Evolutionary conservation across 2,888 invertebrate species (phyloP).

Genomic region (Microctonus hyperodae): DNA sequence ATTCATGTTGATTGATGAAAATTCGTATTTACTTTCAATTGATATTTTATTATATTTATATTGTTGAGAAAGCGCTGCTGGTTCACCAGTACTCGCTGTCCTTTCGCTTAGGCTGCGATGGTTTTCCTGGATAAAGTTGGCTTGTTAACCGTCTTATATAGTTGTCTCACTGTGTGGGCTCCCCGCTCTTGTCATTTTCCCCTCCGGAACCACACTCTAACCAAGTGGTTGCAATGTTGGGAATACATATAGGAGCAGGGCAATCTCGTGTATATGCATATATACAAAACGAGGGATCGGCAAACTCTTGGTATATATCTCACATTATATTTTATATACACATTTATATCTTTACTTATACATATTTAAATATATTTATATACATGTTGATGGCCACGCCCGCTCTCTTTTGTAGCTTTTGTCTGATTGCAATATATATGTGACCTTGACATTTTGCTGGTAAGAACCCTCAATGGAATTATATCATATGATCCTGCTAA

Average conservation of each 20-base stretch:
- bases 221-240: slow-evolving; percentile 22
- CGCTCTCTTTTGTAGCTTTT: slow-evolving; percentile 28
- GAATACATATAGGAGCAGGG: slow-evolving; percentile 25
- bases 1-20: slow-evolving; percentile 47
- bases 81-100: slow-evolving; percentile 50
- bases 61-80: slow-evolving; percentile 48
- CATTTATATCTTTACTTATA: neutral
- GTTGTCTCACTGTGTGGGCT: slow-evolving; percentile 41
- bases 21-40: slow-evolving; percentile 20
- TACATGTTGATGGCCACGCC: slow-evolving; percentile 23
- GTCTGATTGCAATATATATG: neutral
- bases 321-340: slow-evolving; percentile 12
- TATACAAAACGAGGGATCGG: slow-evolving; percentile 36
- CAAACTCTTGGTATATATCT: slow-evolving; percentile 12
- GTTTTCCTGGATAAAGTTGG: slow-evolving; percentile 57
- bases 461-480: slow-evolving; percentile 25
- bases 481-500: slow-evolving; percentile 9
- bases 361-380: neutral
- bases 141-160: slow-evolving; percentile 59
- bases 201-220: slow-evolving; percentile 33
- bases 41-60: slow-evolving; percentile 14
- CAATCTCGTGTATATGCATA: slow-evolving; percentile 31
- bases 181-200: slow-evolving; percentile 50
- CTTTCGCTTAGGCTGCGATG: slow-evolving; percentile 46
- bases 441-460: slow-evolving; percentile 31